A percentile compares a stretch with the other conserved stretches of the same genome.
Evolutionary conservation across 2,888 invertebrate genomes (phyloP).

Genomic region (Autographa gamma): DNA sequence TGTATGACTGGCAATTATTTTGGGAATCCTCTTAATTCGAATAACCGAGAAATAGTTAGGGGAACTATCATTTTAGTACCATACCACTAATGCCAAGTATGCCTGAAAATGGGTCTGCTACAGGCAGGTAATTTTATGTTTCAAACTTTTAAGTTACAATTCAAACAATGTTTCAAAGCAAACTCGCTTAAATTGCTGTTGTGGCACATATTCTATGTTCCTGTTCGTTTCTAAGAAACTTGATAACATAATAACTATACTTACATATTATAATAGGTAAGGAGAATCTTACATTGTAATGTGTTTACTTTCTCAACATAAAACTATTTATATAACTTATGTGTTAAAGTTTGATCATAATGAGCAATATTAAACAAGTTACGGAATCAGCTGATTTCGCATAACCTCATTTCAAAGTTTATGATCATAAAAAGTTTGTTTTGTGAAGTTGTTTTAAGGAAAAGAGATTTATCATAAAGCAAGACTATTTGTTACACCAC

Average conservation of each 20-base stretch:
- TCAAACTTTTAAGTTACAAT: background rate
- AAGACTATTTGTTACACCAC: background rate
- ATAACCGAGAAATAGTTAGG: too few species aligned
- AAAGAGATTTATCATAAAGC: background rate
- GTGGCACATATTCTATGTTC: background rate
- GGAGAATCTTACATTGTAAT: background rate
- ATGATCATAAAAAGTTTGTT: background rate
- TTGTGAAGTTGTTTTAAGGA: background rate
- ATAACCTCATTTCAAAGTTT: slow-evolving; percentile 29
- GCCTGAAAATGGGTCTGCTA: background rate
- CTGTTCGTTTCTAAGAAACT: slow-evolving; percentile 38
- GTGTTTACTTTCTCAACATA: background rate
- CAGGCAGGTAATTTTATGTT: background rate
- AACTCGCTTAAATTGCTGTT: background rate
- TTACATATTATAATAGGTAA: background rate
- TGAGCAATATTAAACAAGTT: background rate
- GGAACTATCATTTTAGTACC: too few species aligned
- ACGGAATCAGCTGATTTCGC: slow-evolving; percentile 38
- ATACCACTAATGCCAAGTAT: background rate
- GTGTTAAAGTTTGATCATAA: background rate
- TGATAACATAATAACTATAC: slow-evolving; percentile 25
- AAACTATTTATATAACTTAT: background rate
- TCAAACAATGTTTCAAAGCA: background rate
- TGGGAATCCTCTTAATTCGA: too few species aligned
- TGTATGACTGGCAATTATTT: background rate